Conservation (phyloP, 2,113 vertebrate species). For the Lophius piscatorius region DNA sequence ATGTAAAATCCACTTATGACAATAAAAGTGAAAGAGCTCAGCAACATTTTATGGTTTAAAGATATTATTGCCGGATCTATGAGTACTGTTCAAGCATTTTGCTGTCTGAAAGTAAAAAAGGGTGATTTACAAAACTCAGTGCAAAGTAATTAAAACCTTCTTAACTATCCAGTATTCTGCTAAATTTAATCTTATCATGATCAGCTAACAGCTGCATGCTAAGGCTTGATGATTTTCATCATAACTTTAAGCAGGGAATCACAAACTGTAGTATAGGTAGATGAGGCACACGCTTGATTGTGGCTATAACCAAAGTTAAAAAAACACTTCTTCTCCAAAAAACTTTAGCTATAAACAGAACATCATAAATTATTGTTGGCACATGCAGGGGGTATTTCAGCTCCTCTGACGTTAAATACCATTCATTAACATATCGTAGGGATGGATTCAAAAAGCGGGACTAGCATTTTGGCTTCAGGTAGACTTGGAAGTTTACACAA, state of each 20-base stretch:
- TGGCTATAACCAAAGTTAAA: slow-evolving; percentile 49
- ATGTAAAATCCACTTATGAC: no score
- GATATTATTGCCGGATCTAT: no score
- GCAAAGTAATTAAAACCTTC: no score
- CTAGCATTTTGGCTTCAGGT: slow-evolving; percentile 8
- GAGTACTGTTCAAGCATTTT: no score
- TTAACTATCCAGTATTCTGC: no score
- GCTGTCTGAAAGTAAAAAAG: no score
- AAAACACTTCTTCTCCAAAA: slow-evolving; percentile 36
- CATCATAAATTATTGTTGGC: slow-evolving; percentile 32
- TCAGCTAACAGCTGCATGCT: neutral
- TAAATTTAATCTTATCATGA: slow-evolving; percentile 7
- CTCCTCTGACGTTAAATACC: slow-evolving; percentile 37
- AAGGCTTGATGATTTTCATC: slow-evolving; percentile 24
- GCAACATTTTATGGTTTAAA: neutral
- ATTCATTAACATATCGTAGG: slow-evolving; percentile 37
- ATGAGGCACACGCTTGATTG: slow-evolving; percentile 28
- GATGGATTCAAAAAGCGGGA: slow-evolving; percentile 14
- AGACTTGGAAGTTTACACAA: neutral
- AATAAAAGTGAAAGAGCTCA: no score
- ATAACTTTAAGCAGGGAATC: slow-evolving; percentile 17
- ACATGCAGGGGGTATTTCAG: slow-evolving; percentile 18
- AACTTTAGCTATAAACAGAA: neutral
- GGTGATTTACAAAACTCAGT: no score
- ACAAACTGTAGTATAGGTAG: slow-evolving; percentile 13